These are phyloP conservation scores for Leptopilina boulardi DNA, from an alignment of 1,140 invertebrate genomes.

Conservation along the genomic window DNA sequence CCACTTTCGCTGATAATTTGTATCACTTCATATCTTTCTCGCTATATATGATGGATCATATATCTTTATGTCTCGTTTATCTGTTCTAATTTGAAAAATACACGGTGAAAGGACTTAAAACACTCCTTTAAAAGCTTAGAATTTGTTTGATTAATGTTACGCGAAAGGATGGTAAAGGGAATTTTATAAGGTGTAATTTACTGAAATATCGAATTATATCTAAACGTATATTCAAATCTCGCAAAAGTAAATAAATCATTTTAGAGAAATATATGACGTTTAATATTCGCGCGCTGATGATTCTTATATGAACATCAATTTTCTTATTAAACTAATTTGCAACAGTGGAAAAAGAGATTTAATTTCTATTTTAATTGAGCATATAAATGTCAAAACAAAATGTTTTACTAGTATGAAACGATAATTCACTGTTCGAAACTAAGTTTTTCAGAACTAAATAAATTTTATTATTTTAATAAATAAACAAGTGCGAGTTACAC, in stretches of 20 bases:
- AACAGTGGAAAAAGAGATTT: no score
- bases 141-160: not conserved
- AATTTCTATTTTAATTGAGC: no score
- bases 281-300: not conserved
- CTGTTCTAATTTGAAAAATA: not conserved
- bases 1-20: constrained; percentile 1
- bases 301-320: not conserved
- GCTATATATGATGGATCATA: not conserved
- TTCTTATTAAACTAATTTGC: not conserved
- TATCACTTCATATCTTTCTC: not conserved
- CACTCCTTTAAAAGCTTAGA: not conserved
- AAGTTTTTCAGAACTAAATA: no score
- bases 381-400: no score
- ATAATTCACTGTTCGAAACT: no score
- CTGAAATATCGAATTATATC: not conserved
- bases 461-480: no score
- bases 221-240: not conserved
- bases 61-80: not conserved
- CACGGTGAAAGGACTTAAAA: not conserved
- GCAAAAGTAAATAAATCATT: not conserved
- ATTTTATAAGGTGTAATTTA: not conserved
- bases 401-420: no score
- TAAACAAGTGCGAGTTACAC: no score
- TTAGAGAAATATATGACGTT: not conserved
- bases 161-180: not conserved